Evolutionary conservation across 1,140 invertebrate genomes (phyloP).

Genomic region (Drosophila ironensis): DNA sequence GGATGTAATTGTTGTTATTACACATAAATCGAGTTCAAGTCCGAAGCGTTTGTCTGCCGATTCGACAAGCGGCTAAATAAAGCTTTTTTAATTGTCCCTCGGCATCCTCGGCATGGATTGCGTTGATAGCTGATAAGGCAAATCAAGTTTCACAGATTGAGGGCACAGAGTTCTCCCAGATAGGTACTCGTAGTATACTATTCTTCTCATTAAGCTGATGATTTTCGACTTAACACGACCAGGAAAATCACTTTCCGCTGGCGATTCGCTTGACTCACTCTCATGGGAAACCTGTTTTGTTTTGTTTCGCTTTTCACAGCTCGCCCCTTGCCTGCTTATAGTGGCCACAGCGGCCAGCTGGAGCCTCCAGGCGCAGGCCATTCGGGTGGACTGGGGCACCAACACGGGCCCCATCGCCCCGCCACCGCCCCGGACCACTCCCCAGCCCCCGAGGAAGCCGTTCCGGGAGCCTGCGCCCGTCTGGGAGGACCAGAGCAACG

Average conservation of each 20-base stretch:
- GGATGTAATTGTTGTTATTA: conserved; percentile 54
- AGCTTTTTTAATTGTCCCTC: conserved; percentile 67
- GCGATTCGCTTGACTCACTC: conserved; percentile 2
- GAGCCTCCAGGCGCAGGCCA: conserved; percentile 53
- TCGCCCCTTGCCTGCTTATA: conserved; percentile 68
- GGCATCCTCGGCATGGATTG: conserved; percentile 8
- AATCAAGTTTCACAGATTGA: conserved; percentile 31
- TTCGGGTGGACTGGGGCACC: conserved; percentile 82
- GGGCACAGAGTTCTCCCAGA: too few relatives aligned
- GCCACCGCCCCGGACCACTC: conserved; percentile 82
- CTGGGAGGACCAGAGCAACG: conserved; percentile 84
- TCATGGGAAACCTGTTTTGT: background rate
- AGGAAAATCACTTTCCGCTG: conserved; percentile 23
- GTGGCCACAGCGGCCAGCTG: conserved; percentile 62
- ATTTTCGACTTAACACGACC: conserved; percentile 47
- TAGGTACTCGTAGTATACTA: too few relatives aligned
- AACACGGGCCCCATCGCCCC: conserved; percentile 84
- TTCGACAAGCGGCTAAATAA: conserved; percentile 65
- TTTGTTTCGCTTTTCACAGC: conserved; percentile 37
- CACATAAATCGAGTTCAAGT: conserved; percentile 64
- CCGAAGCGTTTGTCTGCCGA: conserved; percentile 39
- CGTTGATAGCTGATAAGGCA: conserved; percentile 46
- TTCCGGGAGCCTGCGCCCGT: conserved; percentile 84
- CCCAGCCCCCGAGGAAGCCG: conserved; percentile 82
- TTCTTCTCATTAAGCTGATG: too few relatives aligned